Evolutionary conservation across 2,888 invertebrate genomes (phyloP).

Genomic region (Leptinotarsa peninsularis): DNA sequence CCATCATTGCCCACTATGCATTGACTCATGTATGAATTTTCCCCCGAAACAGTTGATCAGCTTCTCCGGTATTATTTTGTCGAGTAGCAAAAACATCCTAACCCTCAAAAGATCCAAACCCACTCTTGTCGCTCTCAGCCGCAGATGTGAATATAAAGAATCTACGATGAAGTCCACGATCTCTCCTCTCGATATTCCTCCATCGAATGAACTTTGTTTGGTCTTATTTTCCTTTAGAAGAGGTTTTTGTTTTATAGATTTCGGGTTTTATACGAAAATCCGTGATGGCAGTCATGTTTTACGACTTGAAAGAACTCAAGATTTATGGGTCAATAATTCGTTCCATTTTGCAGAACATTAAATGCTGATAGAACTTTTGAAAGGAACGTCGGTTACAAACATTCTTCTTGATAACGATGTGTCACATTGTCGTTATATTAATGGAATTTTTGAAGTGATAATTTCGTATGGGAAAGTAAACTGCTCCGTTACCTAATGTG

Average conservation of each 20-base stretch:
- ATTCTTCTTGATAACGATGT: not conserved
- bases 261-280: constrained; percentile 18
- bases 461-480: too few species aligned
- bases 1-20: not conserved
- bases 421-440: not conserved
- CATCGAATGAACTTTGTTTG: constrained; percentile 11
- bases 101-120: not conserved
- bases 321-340: constrained; percentile 26
- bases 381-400: not conserved
- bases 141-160: constrained; percentile 50
- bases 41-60: not conserved
- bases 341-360: constrained; percentile 17
- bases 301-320: constrained; percentile 20
- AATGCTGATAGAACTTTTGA: not conserved
- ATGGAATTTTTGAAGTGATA: not conserved
- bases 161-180: constrained; percentile 25
- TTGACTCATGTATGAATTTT: not conserved
- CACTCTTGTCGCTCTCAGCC: constrained; percentile 32
- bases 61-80: constrained; percentile 5
- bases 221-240: constrained; percentile 14
- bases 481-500: too few species aligned
- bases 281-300: constrained; percentile 16
- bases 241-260: constrained; percentile 25
- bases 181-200: not conserved
- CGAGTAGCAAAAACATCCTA: constrained; percentile 1